These are phyloP conservation scores for Theonella swinhoei DNA, from an alignment of 37 sponge, comb jelly and placozoan species.

Conservation along the genomic window DNA sequence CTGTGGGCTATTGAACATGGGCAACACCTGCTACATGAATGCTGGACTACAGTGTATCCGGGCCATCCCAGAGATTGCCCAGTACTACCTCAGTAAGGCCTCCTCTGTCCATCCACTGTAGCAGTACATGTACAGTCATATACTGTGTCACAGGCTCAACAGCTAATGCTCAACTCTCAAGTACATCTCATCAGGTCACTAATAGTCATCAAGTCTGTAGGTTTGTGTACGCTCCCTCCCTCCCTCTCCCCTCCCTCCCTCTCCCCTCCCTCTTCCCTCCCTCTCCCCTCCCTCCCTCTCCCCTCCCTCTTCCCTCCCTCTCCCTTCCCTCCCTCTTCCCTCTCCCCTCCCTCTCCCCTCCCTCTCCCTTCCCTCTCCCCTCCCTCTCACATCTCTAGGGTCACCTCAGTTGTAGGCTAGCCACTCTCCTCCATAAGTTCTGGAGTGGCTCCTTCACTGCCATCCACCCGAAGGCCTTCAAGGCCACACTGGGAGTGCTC, in stretches of 20 bases:
- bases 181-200: too few relatives aligned
- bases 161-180: too few relatives aligned
- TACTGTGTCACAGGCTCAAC: too few relatives aligned
- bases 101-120: not conserved
- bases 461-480: slow-evolving; percentile 48
- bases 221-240: not conserved
- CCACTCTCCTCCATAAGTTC: slow-evolving; percentile 52
- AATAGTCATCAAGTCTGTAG: too few relatives aligned
- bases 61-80: slow-evolving; percentile 2
- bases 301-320: not conserved
- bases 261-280: too few relatives aligned
- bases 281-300: not conserved
- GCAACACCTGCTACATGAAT: slow-evolving; percentile 73
- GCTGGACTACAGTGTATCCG: slow-evolving; percentile 66
- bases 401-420: slow-evolving; percentile 30
- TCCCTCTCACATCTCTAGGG: slow-evolving; percentile 31
- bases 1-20: slow-evolving; percentile 69
- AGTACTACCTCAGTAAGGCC: slow-evolving; percentile 35
- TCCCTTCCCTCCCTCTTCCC: not conserved
- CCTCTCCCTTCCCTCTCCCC: not conserved
- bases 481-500: slow-evolving; percentile 50
- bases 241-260: not conserved
- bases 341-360: not conserved
- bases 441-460: slow-evolving; percentile 71
- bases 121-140: not conserved